These are phyloP conservation scores for Probosciger aterrimus DNA, from an alignment of 2,113 vertebrate species.

Conservation along the genomic window DNA sequence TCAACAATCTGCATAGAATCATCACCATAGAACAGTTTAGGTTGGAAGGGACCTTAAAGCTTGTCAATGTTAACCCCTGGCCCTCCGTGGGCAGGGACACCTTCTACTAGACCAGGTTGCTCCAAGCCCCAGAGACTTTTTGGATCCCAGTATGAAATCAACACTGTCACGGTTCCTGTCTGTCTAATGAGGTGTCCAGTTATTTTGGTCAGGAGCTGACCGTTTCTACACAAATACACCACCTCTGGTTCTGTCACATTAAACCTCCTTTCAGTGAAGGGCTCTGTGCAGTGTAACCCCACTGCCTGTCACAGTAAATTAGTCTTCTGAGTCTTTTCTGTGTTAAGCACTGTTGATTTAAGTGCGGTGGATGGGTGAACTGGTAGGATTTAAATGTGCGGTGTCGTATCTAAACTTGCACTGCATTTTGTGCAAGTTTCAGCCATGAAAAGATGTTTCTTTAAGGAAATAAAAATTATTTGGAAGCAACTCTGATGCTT, in stretches of 20 bases:
- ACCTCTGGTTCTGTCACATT: not conserved
- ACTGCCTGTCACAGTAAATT: not conserved
- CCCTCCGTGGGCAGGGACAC: not conserved
- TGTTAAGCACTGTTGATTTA: not conserved
- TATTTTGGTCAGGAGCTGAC: not conserved
- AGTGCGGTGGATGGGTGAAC: not conserved
- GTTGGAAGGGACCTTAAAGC: not conserved
- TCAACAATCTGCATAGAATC: not conserved
- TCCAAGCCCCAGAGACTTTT: not conserved
- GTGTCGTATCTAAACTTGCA: not conserved
- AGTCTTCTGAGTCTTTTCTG: not conserved
- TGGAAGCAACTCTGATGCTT: not conserved
- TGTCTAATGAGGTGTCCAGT: not conserved
- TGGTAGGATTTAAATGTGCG: not conserved
- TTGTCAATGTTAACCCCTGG: not conserved
- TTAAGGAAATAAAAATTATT: not conserved
- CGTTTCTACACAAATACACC: not conserved
- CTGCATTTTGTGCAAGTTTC: not conserved
- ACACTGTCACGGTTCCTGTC: not conserved
- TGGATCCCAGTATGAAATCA: not conserved
- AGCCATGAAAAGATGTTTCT: not conserved
- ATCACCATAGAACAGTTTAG: not conserved
- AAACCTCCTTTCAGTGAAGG: not conserved
- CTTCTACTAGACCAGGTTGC: not conserved
- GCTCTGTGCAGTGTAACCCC: not conserved